Percentiles rank a stretch among this genome's conserved stretches.
Evolutionary conservation across 1,140 invertebrate genomes (phyloP).

Genomic region (Drosophila suzukii): DNA sequence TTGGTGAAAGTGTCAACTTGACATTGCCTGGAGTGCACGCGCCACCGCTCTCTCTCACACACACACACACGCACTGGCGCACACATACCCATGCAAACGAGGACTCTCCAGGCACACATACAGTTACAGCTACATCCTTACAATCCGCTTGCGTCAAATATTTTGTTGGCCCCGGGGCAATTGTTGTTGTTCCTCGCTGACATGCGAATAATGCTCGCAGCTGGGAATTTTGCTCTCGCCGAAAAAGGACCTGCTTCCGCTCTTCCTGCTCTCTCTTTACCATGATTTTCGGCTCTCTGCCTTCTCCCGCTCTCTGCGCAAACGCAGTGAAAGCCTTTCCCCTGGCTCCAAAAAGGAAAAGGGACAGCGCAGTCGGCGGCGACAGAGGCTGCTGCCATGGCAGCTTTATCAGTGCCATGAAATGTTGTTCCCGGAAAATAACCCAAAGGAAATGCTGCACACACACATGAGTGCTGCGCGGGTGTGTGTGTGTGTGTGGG

Average conservation of each 20-base stretch:
- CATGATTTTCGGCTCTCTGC: slow-evolving; percentile 1
- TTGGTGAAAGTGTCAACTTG: slow-evolving; percentile 82
- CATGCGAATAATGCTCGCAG: slow-evolving; percentile 56
- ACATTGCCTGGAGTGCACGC: slow-evolving; percentile 81
- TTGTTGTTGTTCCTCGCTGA: slow-evolving; percentile 60
- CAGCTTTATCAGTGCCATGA: slow-evolving; percentile 84
- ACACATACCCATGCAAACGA: background rate
- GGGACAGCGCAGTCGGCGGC: slow-evolving; percentile 35
- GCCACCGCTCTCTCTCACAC: slow-evolving; percentile 60
- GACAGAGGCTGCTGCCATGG: slow-evolving; percentile 72
- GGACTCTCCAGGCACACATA: slow-evolving; percentile 20
- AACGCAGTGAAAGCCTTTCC: slow-evolving; percentile 50
- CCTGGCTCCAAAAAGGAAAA: slow-evolving; percentile 32
- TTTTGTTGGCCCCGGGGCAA: slow-evolving; percentile 75
- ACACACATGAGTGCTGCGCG: slow-evolving; percentile 18
- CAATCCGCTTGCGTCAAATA: slow-evolving; percentile 76
- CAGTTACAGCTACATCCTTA: slow-evolving; percentile 28
- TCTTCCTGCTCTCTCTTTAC: background rate
- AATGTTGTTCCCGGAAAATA: slow-evolving; percentile 83
- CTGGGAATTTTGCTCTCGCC: slow-evolving; percentile 37
- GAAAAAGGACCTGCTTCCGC: slow-evolving; percentile 16
- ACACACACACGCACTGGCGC: slow-evolving; percentile 14
- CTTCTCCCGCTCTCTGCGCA: slow-evolving; percentile 36
- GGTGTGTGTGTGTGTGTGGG: slow-evolving; percentile 25
- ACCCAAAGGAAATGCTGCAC: slow-evolving; percentile 79